These are phyloP conservation scores for Bombus haemorrhoidalis DNA, from an alignment of 1,140 invertebrate species.

Conservation along the genomic window DNA sequence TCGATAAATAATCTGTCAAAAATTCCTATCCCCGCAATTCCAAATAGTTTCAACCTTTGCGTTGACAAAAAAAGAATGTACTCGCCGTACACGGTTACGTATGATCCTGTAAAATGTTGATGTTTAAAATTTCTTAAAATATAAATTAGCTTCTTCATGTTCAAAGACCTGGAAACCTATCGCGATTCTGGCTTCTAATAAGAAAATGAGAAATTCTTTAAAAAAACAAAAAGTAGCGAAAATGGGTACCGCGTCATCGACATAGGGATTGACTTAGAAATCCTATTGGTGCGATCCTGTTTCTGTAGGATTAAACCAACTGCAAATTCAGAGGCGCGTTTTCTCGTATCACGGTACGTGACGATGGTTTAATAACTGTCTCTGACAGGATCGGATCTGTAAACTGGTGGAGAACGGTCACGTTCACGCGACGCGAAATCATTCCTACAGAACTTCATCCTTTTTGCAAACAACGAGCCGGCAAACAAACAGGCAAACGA, in stretches of 20 bases:
- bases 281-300: neutral
- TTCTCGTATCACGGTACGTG: neutral
- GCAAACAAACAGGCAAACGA: conserved; percentile 20
- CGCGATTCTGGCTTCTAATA: no score
- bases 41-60: neutral
- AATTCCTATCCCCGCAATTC: neutral
- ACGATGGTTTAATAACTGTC: conserved; percentile 11
- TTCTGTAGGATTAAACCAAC: neutral
- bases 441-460: neutral
- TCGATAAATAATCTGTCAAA: neutral
- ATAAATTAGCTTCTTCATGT: no score
- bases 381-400: neutral
- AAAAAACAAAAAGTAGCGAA: neutral
- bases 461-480: conserved; percentile 27
- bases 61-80: no score
- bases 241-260: neutral
- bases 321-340: neutral
- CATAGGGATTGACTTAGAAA: neutral
- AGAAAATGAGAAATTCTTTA: no score
- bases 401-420: neutral
- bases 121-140: no score
- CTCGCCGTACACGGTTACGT: neutral
- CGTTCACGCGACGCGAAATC: neutral
- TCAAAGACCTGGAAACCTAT: no score
- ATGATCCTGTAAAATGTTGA: no score